Base-by-base conservation (phyloP, 1,140 invertebrate species). In the Diachasmimorpha longicaudata region DNA sequence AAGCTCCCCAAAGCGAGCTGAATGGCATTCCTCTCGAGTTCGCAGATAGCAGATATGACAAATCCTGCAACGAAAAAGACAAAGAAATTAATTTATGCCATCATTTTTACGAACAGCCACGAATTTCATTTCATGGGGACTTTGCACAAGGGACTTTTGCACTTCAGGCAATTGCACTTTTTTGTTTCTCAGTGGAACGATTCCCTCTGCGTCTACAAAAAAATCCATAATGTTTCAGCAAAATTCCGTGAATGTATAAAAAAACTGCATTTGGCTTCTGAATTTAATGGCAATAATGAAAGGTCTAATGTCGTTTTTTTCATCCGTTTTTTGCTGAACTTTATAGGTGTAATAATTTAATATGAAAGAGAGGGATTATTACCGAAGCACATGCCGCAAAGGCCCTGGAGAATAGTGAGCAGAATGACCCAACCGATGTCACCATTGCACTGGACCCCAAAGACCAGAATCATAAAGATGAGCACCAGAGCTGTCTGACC, bases 311-410 rank as follows among this genome's bases (percentile, higher is more conserved):
- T 63, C 6, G 31, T 23, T 63, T 63, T 63, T 63, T 25, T 25
- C 58, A 63, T 48, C 4, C 14, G 1, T 16, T 19, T 52, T 16
- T 19, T 52, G 4, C 6, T n/a, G 4, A 52, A 52, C 48, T 13
- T 52, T 52, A n/a, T 52, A 63, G 19, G 8, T 63, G 14, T 13
- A 25, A 25, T 31, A 63, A 25, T 25, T 31, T 63, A 10, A 6
- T 55, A 31, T 1, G 10, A 31, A 14, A 63, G 0, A 13, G 23
- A 25, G 8, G 2, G 31, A 63, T 25, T 71, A 85, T 85, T 80
- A 91, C 95, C 95, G 85, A 97, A 97, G 83, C 95, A 95, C 97
- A 98, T 98, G 80, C 97, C 97, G 85, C 96, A 97, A 10, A 97
- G 91, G 72, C 96, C 97, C 87, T 95, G 94, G 73, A 96, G 89